phyloP scores from a whole-genome alignment of 2,888 invertebrate species.

The Pristionchus fissidentatus region DNA sequence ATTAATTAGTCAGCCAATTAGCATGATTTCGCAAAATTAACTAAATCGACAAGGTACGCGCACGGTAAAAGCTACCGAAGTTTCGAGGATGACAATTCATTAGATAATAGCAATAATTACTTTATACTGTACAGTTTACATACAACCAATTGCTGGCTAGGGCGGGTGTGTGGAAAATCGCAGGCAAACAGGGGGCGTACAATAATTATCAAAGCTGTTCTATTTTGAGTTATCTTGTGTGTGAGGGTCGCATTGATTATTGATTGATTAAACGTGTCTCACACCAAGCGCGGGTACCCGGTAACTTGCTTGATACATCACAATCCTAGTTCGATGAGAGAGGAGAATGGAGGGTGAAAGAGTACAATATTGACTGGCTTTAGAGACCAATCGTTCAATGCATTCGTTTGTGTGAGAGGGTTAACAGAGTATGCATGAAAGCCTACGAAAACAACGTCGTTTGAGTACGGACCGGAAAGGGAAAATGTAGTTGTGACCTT shows the following conservation, averaged over 20 bases:
- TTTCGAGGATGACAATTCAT: background rate
- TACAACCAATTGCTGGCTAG: slow-evolving; percentile 24
- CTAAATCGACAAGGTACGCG: background rate
- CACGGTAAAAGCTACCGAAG: slow-evolving; percentile 37
- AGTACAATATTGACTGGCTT: background rate
- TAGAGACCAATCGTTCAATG: too few relatives aligned
- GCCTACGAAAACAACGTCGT: background rate
- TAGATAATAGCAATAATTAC: background rate
- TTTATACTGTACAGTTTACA: slow-evolving; percentile 10
- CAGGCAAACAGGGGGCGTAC: slow-evolving; percentile 5
- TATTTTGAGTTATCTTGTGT: too few relatives aligned
- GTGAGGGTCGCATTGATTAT: too few relatives aligned
- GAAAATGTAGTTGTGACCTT: background rate
- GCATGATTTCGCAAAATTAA: background rate
- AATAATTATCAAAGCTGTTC: slow-evolving; percentile 36
- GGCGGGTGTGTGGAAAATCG: background rate
- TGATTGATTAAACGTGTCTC: too few relatives aligned
- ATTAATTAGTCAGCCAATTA: background rate
- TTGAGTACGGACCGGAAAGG: slow-evolving; percentile 9
- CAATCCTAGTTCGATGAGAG: slow-evolving; percentile 14
- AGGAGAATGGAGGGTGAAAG: background rate
- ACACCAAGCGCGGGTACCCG: background rate
- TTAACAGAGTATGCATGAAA: too few relatives aligned
- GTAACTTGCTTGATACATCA: slow-evolving; percentile 1
- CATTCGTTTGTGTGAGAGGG: too few relatives aligned